A percentile compares a stretch with the other conserved stretches of the same genome.
These are phyloP conservation scores for Reticulitermes speratus DNA, from an alignment of 1,140 invertebrate species.

Conservation along the genomic window DNA sequence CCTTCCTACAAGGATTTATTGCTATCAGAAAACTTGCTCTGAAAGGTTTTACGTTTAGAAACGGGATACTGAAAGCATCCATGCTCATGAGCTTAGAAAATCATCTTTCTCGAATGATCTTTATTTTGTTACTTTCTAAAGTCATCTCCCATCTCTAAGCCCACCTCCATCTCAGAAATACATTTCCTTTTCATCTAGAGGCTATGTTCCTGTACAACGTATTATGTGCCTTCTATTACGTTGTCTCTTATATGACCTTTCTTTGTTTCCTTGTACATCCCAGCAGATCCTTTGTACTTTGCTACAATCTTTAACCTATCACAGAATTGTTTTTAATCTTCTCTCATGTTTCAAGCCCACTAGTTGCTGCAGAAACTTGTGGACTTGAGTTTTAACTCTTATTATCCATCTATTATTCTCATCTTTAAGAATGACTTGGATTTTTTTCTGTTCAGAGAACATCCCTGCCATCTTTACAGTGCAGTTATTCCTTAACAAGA, in stretches of 20 bases:
- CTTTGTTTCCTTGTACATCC: too few species aligned
- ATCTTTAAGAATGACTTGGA: too few species aligned
- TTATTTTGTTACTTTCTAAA: background rate
- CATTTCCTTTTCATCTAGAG: background rate
- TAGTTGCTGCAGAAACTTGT: too few species aligned
- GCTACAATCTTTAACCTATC: too few species aligned
- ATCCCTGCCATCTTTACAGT: too few species aligned
- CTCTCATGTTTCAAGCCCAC: too few species aligned
- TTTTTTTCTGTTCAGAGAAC: too few species aligned
- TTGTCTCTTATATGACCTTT: background rate
- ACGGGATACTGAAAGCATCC: background rate
- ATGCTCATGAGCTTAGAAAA: background rate
- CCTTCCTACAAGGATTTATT: background rate
- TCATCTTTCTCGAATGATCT: background rate
- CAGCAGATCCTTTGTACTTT: too few species aligned
- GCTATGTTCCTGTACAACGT: background rate
- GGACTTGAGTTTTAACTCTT: too few species aligned
- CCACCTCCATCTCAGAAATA: background rate
- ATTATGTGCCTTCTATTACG: background rate
- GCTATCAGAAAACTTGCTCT: background rate
- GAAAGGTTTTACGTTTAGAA: background rate
- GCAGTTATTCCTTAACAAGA: too few species aligned
- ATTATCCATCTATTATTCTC: too few species aligned
- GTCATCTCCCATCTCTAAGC: background rate
- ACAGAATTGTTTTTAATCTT: too few species aligned